phyloP scores from a whole-genome alignment of 2,888 invertebrate species.

The Mimumesa dahlbomi region DNA sequence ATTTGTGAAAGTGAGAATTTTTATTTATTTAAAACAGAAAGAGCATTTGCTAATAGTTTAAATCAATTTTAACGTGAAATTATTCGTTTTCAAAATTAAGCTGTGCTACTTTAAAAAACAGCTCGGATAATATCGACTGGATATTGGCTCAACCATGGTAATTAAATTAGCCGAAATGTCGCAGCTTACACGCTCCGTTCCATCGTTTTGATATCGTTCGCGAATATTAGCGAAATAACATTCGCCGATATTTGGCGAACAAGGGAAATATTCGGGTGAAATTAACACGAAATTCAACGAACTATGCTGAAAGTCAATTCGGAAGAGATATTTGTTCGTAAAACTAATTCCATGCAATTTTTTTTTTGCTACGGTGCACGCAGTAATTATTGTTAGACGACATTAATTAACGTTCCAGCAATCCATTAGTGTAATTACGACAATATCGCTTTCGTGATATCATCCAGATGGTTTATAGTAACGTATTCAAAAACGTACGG shows the following conservation, averaged over 20 bases:
- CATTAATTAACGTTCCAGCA: constrained; percentile 15
- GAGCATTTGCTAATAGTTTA: too few species aligned
- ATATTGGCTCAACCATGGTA: neutral
- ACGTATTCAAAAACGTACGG: constrained; percentile 45
- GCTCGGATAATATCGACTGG: neutral
- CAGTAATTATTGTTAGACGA: constrained; percentile 40
- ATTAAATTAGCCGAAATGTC: neutral
- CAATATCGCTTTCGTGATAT: constrained; percentile 52
- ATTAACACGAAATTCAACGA: too few species aligned
- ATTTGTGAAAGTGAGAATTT: too few species aligned
- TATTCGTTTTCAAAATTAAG: too few species aligned
- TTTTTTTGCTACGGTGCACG: neutral
- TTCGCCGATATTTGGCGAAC: neutral
- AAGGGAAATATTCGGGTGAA: neutral
- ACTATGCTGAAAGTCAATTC: neutral
- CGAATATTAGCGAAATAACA: too few species aligned
- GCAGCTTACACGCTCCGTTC: neutral
- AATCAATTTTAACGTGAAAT: too few species aligned
- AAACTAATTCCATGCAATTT: constrained; percentile 12
- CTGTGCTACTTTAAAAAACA: too few species aligned
- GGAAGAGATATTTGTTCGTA: neutral
- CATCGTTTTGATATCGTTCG: neutral
- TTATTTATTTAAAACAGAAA: too few species aligned
- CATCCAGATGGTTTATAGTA: constrained; percentile 24
- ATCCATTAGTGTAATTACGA: constrained; percentile 62